A percentile compares a stretch with the other conserved stretches of the same genome.
Conservation (phyloP, 2,888 invertebrate species). For the Pollenia griseotomentosa region DNA sequence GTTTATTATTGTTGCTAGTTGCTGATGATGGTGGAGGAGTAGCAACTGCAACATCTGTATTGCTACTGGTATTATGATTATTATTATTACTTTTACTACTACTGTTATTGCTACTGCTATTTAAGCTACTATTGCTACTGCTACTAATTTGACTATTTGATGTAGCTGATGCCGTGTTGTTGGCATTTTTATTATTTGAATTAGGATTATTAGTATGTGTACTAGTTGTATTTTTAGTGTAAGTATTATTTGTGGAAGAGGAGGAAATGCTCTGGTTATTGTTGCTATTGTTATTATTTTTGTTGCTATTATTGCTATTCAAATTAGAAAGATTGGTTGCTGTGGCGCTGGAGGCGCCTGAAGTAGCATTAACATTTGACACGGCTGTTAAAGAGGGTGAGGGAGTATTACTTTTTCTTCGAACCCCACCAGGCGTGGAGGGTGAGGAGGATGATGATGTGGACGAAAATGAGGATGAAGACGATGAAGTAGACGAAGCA, state of each 20-base stretch:
- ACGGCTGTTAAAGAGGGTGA: constrained; percentile 50
- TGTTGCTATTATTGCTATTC: constrained; percentile 73
- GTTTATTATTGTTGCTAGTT: constrained; percentile 75
- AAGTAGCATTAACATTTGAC: constrained; percentile 39
- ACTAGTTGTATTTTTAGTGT: constrained; percentile 59
- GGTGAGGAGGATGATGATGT: constrained; percentile 69
- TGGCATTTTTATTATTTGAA: constrained; percentile 82
- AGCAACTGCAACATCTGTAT: constrained; percentile 60
- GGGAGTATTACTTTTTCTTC: constrained; percentile 61
- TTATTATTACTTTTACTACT: constrained; percentile 63
- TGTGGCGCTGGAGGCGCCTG: constrained; percentile 51
- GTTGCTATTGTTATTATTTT: constrained; percentile 73
- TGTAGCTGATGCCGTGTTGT: constrained; percentile 73
- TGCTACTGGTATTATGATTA: constrained; percentile 70
- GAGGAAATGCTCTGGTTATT: constrained; percentile 74
- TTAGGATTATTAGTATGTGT: constrained; percentile 76
- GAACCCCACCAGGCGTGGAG: constrained; percentile 24
- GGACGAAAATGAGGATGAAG: constrained; percentile 66
- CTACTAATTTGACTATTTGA: constrained; percentile 70
- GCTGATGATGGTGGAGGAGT: constrained; percentile 66
- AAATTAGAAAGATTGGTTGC: constrained; percentile 67
- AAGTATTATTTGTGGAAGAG: constrained; percentile 44
- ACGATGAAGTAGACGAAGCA: constrained; percentile 62
- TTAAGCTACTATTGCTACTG: constrained; percentile 74
- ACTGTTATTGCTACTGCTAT: constrained; percentile 61